Evolutionary conservation across 2,797 vertebrate species (phyloP).

Genomic region (Microctenopoma lineatum): DNA sequence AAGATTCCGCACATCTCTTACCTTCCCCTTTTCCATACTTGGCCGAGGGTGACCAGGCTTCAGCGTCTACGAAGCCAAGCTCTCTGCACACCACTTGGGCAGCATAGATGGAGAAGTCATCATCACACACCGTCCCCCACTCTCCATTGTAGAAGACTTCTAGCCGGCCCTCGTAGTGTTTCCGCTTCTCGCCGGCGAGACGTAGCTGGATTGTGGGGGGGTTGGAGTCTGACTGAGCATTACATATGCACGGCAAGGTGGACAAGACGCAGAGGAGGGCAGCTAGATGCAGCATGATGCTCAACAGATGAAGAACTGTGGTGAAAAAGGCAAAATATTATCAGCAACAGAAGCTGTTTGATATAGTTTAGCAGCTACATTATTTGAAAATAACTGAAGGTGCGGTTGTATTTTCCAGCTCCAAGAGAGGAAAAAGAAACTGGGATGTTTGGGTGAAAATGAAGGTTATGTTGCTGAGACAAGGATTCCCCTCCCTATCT

Average conservation of each 20-base stretch:
- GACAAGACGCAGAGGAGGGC: constrained; percentile 44
- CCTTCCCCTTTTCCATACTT: constrained; percentile 94
- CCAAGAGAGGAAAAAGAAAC: background rate
- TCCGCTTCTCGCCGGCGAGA: constrained; percentile 90
- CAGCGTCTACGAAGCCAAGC: constrained; percentile 89
- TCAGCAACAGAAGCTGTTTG: background rate
- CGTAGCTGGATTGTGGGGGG: constrained; percentile 86
- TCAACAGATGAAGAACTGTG: constrained; percentile 16
- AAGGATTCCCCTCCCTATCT: constrained; percentile 33
- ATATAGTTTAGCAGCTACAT: background rate
- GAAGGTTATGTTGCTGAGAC: constrained; percentile 14
- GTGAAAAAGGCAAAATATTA: constrained; percentile 10
- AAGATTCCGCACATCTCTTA: constrained; percentile 62
- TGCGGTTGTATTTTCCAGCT: constrained; percentile 1
- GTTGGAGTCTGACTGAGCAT: constrained; percentile 57
- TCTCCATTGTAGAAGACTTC: constrained; percentile 90
- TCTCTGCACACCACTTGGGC: constrained; percentile 91
- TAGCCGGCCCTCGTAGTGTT: constrained; percentile 91
- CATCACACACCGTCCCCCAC: constrained; percentile 97
- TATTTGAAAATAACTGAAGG: constrained; percentile 2
- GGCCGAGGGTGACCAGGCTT: constrained; percentile 88
- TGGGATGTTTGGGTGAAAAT: background rate
- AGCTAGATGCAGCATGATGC: constrained; percentile 60
- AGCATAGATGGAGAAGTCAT: constrained; percentile 92
- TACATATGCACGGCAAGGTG: constrained; percentile 61